Percentiles rank a stretch among this genome's conserved stretches.
These are phyloP conservation scores for Anarsia innoxiella DNA, from an alignment of 2,888 invertebrate genomes.

Conservation along the genomic window DNA sequence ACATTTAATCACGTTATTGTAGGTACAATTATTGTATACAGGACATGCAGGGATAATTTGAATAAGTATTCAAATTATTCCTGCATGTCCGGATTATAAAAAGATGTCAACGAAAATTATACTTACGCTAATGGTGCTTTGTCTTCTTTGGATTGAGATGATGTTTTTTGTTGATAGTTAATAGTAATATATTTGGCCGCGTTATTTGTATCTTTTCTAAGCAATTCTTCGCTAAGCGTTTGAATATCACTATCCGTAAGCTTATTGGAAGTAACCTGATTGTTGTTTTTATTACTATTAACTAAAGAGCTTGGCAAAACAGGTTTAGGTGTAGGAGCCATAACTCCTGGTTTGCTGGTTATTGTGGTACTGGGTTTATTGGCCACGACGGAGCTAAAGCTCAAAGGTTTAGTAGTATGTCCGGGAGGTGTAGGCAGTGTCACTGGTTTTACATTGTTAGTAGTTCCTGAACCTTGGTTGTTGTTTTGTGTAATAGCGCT, in stretches of 20 bases:
- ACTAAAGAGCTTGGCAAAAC: constrained; percentile 65
- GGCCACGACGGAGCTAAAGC: constrained; percentile 46
- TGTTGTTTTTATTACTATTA: constrained; percentile 25
- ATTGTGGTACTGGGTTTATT: constrained; percentile 46
- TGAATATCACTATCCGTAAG: constrained; percentile 78
- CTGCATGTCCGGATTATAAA: too few species aligned
- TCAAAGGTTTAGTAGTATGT: constrained; percentile 39
- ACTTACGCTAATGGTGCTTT: constrained; percentile 86
- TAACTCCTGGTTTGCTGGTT: constrained; percentile 21
- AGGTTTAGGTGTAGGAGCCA: constrained; percentile 25
- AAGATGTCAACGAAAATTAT: background rate
- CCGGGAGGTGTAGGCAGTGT: constrained; percentile 10
- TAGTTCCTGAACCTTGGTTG: constrained; percentile 16
- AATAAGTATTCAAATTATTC: too few species aligned
- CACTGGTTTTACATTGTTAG: background rate
- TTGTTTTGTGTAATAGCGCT: constrained; percentile 49
- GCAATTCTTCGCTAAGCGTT: constrained; percentile 81
- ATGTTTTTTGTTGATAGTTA: constrained; percentile 84
- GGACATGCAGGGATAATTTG: too few species aligned
- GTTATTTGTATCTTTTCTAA: constrained; percentile 83
- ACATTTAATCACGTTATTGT: too few species aligned
- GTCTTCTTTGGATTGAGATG: constrained; percentile 80
- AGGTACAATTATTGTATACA: too few species aligned
- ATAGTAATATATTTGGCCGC: constrained; percentile 80
- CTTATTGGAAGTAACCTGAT: constrained; percentile 32